Evolutionary conservation across 2,888 invertebrate species (phyloP).

Genomic region (Melanostoma scalare): DNA sequence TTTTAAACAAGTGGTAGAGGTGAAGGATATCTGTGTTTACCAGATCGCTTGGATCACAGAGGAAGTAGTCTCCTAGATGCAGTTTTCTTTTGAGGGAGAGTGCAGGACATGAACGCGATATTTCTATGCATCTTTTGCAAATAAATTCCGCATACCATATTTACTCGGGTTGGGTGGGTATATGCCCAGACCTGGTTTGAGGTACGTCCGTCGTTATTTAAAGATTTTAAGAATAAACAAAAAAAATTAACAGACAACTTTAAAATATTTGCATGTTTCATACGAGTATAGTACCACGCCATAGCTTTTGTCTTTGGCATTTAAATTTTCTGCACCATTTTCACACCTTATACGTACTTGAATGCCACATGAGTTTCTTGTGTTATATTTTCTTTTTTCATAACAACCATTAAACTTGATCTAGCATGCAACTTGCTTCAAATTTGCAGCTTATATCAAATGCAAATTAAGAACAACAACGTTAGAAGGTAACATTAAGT

Average conservation of each 20-base stretch:
- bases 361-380: slow-evolving; percentile 31
- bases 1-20: too few relatives aligned
- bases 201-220: too few relatives aligned
- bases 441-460: slow-evolving; percentile 33
- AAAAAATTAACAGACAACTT: background rate
- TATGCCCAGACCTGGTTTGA: too few relatives aligned
- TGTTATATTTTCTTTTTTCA: slow-evolving; percentile 14
- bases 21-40: too few relatives aligned
- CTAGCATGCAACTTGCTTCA: slow-evolving; percentile 26
- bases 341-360: slow-evolving; percentile 40
- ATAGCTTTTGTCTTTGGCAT: slow-evolving; percentile 35
- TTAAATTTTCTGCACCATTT: slow-evolving; percentile 45
- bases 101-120: too few relatives aligned
- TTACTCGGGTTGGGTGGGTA: too few relatives aligned
- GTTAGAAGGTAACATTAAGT: background rate
- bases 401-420: slow-evolving; percentile 37
- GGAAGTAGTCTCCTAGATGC: too few relatives aligned
- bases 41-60: too few relatives aligned
- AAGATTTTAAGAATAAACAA: too few relatives aligned
- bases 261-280: background rate
- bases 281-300: background rate
- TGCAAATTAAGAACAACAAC: slow-evolving; percentile 36
- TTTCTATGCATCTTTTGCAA: too few relatives aligned
- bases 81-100: too few relatives aligned
- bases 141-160: too few relatives aligned